phyloP scores from a whole-genome alignment of 35 echinoderm and acorn worm genomes.

The Lytechinus variegatus region DNA sequence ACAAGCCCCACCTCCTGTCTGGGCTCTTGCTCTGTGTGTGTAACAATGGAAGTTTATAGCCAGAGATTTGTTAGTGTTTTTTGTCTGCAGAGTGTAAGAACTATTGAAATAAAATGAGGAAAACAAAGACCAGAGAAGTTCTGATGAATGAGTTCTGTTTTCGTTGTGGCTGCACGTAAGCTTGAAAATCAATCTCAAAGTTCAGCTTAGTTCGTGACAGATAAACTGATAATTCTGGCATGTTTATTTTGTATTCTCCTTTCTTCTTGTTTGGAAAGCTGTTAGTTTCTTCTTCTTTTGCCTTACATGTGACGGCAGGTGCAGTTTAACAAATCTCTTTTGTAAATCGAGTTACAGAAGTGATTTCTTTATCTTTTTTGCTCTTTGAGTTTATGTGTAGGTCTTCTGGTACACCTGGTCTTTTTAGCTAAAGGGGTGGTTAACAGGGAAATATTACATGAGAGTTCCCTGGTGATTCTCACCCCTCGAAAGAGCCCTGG shows the following conservation, averaged over 20 bases:
- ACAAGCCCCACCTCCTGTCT: not conserved
- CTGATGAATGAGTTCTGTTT: slow-evolving; percentile 2
- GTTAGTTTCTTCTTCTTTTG: not conserved
- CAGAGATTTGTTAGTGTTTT: not conserved
- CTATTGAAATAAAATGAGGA: not conserved
- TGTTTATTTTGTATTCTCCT: not conserved
- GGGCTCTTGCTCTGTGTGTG: not conserved
- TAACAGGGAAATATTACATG: not conserved
- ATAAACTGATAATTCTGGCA: slow-evolving; percentile 20
- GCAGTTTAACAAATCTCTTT: not conserved
- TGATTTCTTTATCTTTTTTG: not conserved
- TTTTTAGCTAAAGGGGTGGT: not conserved
- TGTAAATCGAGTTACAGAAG: not conserved
- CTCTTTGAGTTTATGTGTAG: not conserved
- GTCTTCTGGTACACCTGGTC: not conserved
- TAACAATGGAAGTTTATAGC: not conserved
- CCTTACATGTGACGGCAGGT: not conserved
- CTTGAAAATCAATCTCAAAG: slow-evolving; percentile 19
- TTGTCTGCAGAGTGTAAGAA: not conserved
- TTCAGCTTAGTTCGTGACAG: not conserved
- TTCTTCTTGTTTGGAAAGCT: not conserved
- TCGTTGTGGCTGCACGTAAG: slow-evolving; percentile 16
- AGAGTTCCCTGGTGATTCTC: too few species aligned
- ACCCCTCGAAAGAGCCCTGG: too few species aligned
- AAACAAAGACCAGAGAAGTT: not conserved